Evolutionary conservation across 2,797 vertebrate species (phyloP).

Genomic region (Tamandua tetradactyla): DNA sequence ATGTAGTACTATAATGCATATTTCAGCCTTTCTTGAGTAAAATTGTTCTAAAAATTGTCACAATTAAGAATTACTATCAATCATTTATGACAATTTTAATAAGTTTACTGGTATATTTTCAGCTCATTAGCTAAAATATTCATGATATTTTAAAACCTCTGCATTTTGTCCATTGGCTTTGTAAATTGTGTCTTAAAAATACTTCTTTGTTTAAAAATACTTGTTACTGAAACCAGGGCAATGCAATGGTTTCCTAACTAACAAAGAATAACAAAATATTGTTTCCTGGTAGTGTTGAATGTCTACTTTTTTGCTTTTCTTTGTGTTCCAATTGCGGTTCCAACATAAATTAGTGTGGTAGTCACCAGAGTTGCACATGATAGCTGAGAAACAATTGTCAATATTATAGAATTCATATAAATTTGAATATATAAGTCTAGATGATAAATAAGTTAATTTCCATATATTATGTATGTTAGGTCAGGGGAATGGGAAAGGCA

Average conservation of each 20-base stretch:
- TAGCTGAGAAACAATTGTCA: not conserved
- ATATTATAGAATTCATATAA: not conserved
- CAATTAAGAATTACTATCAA: conserved; percentile 26
- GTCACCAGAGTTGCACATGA: not conserved
- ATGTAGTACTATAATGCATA: not conserved
- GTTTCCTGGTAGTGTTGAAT: not conserved
- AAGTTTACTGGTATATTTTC: not conserved
- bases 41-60: not conserved
- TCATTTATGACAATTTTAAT: not conserved
- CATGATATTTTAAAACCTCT: not conserved
- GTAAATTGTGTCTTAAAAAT: conserved; percentile 22
- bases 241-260: not conserved
- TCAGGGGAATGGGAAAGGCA: no score
- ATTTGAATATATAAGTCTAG: not conserved
- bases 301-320: not conserved
- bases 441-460: no score
- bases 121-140: not conserved
- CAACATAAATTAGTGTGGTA: not conserved
- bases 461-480: no score
- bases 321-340: not conserved
- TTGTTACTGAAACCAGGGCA: not conserved
- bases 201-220: conserved; percentile 17
- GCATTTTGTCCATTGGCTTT: not conserved
- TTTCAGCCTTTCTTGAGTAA: not conserved
- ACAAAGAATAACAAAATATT: not conserved